Base-by-base conservation (phyloP, 1,140 invertebrate species). In the Drosophila hydei region DNA sequence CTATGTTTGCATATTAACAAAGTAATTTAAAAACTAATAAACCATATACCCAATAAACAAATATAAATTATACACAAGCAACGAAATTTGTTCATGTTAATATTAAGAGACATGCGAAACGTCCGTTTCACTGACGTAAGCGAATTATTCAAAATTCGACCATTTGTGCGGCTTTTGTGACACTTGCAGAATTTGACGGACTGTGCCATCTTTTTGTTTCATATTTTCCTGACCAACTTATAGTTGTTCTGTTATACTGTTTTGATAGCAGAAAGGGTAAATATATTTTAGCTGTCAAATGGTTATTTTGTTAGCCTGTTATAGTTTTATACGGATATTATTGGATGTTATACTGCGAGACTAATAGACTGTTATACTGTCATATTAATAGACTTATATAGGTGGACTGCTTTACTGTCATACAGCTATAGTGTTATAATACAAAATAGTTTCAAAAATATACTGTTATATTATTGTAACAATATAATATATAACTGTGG, bases 61-160 rank as follows among this genome's bases (percentile, higher is more conserved):
- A 30, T 4, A 25, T 14, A 11, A 50, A 18, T 30, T 16, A 4
- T 16, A 30, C 0, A 14, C 38, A 42, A 7, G 38, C 23, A 16
- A 33, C 16, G 12, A 11, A 43, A 38, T 1, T 11, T 25, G 19
- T 25, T 27, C 18, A 6, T 54, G 21, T 43, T 16, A 11, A 16
- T 18, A 19, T 21, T 51, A 18, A 30, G 51, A 54, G 14, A 51
- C 27, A 51, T 50, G 14, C 25, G 23, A 30, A 50, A 55, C 14
- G 23, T 8, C 11, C 52, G 52, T 25, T 64, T 12, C 9, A 16
- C 45, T 72, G 69, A 72, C 69, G 69, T 72, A 54, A 67, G 54
- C 69, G n/a, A 47, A 45, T 38, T 19, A 45, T 50, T 58, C 25
- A 30, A 64, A 65, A 27, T 56, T 59, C 23, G 6, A 14, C 18